Evolutionary conservation across 35 echinoderm and acorn worm species (phyloP).

Genomic region (Ophiothrix spiculata): DNA sequence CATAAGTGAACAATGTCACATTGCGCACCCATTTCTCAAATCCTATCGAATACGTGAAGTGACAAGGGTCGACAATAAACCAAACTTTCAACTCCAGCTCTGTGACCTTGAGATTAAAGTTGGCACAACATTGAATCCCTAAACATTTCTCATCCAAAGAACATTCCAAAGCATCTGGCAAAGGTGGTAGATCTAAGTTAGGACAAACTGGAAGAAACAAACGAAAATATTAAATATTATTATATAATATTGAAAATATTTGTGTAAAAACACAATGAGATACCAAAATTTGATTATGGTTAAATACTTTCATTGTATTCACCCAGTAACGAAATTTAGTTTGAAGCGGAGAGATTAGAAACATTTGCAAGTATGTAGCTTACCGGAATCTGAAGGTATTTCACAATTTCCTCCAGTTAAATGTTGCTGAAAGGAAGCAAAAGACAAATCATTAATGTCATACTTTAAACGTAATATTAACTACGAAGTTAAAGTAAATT

Average conservation of each 20-base stretch:
- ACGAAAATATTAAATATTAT: not conserved
- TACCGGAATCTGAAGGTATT: no score
- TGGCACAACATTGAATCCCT: constrained; percentile 27
- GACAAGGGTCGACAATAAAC: constrained; percentile 6
- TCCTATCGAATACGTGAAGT: not conserved
- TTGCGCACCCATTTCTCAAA: constrained; percentile 21
- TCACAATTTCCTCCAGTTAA: no score
- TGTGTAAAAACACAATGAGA: not conserved
- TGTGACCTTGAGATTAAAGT: constrained; percentile 7
- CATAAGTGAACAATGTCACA: constrained; percentile 17
- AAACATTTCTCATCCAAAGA: constrained; percentile 8
- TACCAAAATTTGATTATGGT: no score
- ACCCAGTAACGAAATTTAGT: no score
- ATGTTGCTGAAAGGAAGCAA: no score
- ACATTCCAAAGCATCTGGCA: not conserved
- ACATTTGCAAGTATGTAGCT: no score
- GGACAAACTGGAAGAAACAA: constrained; percentile 13
- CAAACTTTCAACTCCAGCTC: constrained; percentile 10
- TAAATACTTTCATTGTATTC: no score
- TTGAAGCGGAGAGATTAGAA: no score
- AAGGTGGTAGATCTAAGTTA: not conserved
- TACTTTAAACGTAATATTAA: no score
- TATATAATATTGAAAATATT: not conserved
- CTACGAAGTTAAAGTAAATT: no score
- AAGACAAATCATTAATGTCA: no score